These are phyloP conservation scores for Bactericera cockerelli DNA, from an alignment of 1,140 invertebrate species.

Conservation along the genomic window DNA sequence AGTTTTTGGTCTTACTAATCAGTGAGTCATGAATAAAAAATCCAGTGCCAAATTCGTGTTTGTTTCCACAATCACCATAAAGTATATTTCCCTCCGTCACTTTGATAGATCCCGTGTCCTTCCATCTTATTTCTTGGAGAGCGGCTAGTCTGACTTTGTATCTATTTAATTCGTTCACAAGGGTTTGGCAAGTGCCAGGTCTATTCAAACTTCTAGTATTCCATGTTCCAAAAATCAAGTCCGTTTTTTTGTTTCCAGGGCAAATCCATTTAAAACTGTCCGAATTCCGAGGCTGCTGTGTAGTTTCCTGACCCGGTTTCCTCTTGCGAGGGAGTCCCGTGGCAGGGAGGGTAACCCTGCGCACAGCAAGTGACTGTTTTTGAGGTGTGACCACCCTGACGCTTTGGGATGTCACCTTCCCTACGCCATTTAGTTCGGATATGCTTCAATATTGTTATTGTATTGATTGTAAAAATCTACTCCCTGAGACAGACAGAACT, in stretches of 20 bases:
- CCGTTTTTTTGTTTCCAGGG: background rate
- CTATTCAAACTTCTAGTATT: conserved; percentile 15
- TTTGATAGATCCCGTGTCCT: conserved; percentile 10
- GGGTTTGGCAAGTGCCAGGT: conserved; percentile 10
- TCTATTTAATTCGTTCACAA: conserved; percentile 14
- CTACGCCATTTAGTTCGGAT: too few relatives aligned
- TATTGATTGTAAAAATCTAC: too few relatives aligned
- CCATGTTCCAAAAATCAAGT: conserved; percentile 15
- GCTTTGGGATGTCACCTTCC: too few relatives aligned
- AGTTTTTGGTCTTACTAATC: background rate
- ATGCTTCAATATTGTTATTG: too few relatives aligned
- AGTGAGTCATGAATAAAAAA: conserved; percentile 1
- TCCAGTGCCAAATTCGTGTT: conserved; percentile 2
- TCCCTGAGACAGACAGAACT: too few relatives aligned
- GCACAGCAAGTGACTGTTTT: too few relatives aligned
- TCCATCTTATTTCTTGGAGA: conserved; percentile 13
- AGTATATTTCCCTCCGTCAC: background rate
- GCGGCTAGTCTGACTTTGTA: conserved; percentile 12
- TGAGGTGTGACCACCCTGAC: too few relatives aligned
- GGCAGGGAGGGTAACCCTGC: too few relatives aligned
- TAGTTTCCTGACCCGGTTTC: too few relatives aligned
- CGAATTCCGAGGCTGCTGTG: too few relatives aligned
- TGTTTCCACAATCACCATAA: conserved; percentile 5
- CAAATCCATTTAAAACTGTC: background rate
- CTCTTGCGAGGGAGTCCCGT: too few relatives aligned